Evolutionary conservation across 2,888 invertebrate species (phyloP), one percentile per base, ranked within the genome.

Genomic region (Agrochola litura): DNA sequence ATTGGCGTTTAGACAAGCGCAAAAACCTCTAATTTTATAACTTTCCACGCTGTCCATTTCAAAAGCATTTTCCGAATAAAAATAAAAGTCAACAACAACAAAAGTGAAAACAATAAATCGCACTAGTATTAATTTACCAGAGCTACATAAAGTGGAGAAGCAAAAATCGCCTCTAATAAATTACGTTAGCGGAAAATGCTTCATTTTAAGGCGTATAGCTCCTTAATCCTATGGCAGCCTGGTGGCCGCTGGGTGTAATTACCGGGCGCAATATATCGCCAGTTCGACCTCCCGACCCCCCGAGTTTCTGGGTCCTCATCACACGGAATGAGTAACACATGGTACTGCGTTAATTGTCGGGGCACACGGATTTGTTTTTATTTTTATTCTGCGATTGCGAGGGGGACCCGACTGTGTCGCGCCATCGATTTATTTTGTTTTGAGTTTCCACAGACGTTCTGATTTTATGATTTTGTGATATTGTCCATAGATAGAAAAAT

Each of bases 291-390:
- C 89, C 87, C 89, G 87, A 85, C 90, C 90, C 84, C 87, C 84
- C 76, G 81, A 81, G 81, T 86, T 79, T 77, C 79, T 79, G 87
- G 91, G 91, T 92, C 92, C 94, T 95, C 95, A 93, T 95, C 96
- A 94, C 91, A 90, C 89, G 83, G 92, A 88, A 88, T 88, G 93
- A 93, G 95, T 94, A 94, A 95, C 96, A 96, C 95, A 96, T 96
- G 96, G 92, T 93, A 89, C 93, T 91, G 91, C 92, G 94, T 94
- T 96, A 96, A 96, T 96, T 95, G 95, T 93, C 90, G 91, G 92
- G 93, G 92, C 90, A 90, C 91, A 88, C 88, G 89, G 92, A 93
- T 93, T 93, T 93, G 95, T 94, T 95, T 95, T 95, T 94, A 95
- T 94, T 94, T 91, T 95, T 94, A 95, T 94, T 94, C 91, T 91